Conservation (phyloP, 2,113 vertebrate species). For the Seriola aureovittata region DNA sequence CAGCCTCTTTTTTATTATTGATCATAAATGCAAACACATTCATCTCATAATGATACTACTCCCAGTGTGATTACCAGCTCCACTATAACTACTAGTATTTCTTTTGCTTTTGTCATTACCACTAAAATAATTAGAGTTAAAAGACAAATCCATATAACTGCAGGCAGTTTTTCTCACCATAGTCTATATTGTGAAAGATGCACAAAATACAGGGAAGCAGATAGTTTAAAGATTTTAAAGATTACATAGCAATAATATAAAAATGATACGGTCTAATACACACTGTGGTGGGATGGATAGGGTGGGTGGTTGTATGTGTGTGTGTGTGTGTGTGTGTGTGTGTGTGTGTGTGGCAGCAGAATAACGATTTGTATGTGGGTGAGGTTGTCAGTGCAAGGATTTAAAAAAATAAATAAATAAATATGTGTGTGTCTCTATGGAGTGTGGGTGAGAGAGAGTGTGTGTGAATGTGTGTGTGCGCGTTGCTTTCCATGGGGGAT, state of each 20-base stretch:
- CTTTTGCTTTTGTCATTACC: background rate
- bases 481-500: slow-evolving; percentile 66
- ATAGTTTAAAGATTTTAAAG: slow-evolving; percentile 23
- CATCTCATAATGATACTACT: slow-evolving; percentile 1
- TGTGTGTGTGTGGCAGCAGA: slow-evolving; percentile 39
- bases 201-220: slow-evolving; percentile 19
- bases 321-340: background rate
- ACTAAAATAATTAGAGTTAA: slow-evolving; percentile 37
- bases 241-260: slow-evolving; percentile 47
- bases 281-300: slow-evolving; percentile 24
- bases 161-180: background rate
- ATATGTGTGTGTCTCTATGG: slow-evolving; percentile 35
- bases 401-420: slow-evolving; percentile 20
- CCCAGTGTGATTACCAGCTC: background rate
- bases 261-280: slow-evolving; percentile 40
- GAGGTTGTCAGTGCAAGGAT: slow-evolving; percentile 58
- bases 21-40: slow-evolving; percentile 15
- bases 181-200: slow-evolving; percentile 15
- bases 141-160: slow-evolving; percentile 28
- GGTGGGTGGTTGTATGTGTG: slow-evolving; percentile 35
- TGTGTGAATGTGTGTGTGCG: slow-evolving; percentile 24
- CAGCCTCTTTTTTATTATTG: slow-evolving; percentile 22
- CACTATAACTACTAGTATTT: background rate
- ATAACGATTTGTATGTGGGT: slow-evolving; percentile 59
- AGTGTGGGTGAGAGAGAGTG: slow-evolving; percentile 41